Conservation (phyloP, 2,797 vertebrate species). For the Margarornis squamiger region DNA sequence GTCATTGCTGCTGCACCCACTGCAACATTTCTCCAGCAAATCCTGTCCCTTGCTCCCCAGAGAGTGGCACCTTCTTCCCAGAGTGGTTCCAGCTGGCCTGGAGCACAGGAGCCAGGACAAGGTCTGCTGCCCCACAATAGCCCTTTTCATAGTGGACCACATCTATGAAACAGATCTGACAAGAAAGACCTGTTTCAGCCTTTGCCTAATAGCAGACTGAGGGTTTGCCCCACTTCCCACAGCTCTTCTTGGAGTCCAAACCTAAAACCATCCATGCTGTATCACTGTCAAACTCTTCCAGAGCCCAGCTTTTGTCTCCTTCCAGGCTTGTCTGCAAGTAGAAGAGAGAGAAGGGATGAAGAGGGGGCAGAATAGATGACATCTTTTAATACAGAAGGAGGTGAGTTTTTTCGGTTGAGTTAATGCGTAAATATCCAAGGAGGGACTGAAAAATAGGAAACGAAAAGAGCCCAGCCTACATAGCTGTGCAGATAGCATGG, state of each 20-base stretch:
- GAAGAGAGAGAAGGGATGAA: not conserved
- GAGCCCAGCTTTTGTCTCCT: not conserved
- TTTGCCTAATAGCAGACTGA: not conserved
- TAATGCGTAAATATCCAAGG: not conserved
- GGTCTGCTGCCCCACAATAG: not conserved
- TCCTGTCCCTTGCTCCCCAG: not conserved
- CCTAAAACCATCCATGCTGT: not conserved
- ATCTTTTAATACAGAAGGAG: not conserved
- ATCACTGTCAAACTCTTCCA: not conserved
- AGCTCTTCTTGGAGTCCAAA: not conserved
- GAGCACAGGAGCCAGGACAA: not conserved
- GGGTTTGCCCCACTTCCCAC: not conserved
- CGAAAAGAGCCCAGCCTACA: not conserved
- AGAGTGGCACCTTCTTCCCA: not conserved
- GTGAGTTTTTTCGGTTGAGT: not conserved
- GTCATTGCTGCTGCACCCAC: not conserved
- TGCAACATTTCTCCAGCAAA: not conserved
- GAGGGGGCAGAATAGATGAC: not conserved
- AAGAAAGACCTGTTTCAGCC: fast-evolving
- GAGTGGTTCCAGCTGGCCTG: not conserved
- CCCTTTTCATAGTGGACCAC: not conserved
- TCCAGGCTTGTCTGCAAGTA: not conserved
- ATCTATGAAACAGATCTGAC: not conserved
- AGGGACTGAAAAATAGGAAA: not conserved
- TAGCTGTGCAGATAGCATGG: not conserved